phyloP scores from a whole-genome alignment of 2,113 vertebrate genomes.

The Chamaetylas fuelleborni region DNA sequence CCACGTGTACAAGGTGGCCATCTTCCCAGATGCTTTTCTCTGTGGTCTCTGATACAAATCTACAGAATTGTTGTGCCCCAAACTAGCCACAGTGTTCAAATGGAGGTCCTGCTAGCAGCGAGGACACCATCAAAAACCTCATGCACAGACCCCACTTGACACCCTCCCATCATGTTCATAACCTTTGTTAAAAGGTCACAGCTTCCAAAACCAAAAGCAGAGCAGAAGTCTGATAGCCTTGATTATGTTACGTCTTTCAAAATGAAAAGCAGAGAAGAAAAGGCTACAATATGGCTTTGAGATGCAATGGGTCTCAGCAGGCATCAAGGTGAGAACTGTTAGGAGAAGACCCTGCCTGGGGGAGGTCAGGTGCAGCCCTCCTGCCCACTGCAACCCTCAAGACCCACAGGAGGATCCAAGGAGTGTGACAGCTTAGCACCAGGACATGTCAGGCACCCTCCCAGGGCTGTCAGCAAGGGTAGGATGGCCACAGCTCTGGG shows the following conservation, averaged over 20 bases:
- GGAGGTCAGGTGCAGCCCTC: background rate
- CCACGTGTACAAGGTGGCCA: background rate
- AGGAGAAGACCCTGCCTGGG: background rate
- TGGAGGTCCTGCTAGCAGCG: background rate
- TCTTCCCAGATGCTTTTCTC: background rate
- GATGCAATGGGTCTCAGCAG: background rate
- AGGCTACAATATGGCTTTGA: background rate
- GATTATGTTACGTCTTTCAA: background rate
- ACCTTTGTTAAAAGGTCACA: background rate
- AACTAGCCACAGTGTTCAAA: background rate
- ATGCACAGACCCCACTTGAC: background rate
- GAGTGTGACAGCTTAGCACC: background rate
- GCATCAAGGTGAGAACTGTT: background rate
- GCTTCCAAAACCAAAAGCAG: background rate
- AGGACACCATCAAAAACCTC: background rate
- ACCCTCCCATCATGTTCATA: background rate
- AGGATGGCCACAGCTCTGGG: background rate
- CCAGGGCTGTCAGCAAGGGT: fast-evolving
- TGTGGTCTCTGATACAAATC: background rate
- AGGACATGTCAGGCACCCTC: background rate
- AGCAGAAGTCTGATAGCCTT: background rate
- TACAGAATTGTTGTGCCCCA: background rate
- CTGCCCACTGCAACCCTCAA: background rate
- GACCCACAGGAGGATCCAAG: fast-evolving
- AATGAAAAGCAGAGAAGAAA: background rate